Evolutionary conservation across 2,888 invertebrate species (phyloP).

Genomic region (Hypolimnas misippus): DNA sequence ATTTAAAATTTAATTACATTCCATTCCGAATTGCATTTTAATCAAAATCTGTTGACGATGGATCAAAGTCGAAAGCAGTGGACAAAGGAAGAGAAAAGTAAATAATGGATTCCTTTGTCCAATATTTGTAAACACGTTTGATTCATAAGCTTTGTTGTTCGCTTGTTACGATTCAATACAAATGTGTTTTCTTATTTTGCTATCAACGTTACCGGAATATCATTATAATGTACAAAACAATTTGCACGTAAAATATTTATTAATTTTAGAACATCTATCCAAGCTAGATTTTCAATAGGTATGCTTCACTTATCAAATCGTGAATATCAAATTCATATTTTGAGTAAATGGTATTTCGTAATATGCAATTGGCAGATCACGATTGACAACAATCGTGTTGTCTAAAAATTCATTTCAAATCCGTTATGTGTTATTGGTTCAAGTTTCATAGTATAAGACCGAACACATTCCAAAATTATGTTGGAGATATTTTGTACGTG

Average conservation of each 20-base stretch:
- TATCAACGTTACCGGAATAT: not conserved
- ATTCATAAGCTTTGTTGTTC: slow-evolving; percentile 24
- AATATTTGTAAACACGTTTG: slow-evolving; percentile 29
- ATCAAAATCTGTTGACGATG: slow-evolving; percentile 18
- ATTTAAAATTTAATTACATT: not conserved
- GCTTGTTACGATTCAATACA: not conserved
- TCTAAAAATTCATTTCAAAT: not conserved
- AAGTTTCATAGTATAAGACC: too few relatives aligned
- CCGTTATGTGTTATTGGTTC: not conserved
- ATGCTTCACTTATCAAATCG: not conserved
- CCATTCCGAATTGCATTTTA: not conserved
- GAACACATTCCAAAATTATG: too few relatives aligned
- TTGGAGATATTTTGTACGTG: too few relatives aligned
- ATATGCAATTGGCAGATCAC: not conserved
- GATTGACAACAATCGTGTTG: not conserved
- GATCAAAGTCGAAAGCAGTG: slow-evolving; percentile 19
- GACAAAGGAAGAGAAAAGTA: slow-evolving; percentile 12
- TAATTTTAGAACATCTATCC: not conserved
- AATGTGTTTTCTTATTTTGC: not conserved
- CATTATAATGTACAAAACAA: too few relatives aligned
- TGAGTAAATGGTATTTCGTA: not conserved
- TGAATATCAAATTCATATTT: not conserved
- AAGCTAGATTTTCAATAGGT: not conserved
- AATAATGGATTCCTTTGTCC: slow-evolving; percentile 26
- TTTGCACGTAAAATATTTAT: too few relatives aligned